Percentiles rank a stretch among this genome's conserved stretches.
phyloP scores from a whole-genome alignment of 2,113 vertebrate species.

The Phaethon lepturus region DNA sequence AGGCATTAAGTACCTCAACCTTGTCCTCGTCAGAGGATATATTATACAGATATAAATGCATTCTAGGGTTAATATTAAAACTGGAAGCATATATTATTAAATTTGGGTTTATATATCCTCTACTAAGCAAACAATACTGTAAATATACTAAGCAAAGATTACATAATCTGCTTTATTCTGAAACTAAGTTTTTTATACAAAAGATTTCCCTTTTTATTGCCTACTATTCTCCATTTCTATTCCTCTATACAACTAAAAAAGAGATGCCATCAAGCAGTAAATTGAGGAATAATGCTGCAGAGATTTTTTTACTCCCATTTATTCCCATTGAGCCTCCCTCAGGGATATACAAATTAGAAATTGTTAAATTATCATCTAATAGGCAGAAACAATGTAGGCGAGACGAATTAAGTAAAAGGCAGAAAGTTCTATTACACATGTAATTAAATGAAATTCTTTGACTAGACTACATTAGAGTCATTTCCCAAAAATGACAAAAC shows the following conservation, averaged over 20 bases:
- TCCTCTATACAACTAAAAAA: not conserved
- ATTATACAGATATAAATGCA: not conserved
- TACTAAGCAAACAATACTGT: not conserved
- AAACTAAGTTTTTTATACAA: not conserved
- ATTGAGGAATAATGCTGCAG: not conserved
- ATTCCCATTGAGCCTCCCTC: conserved; percentile 49
- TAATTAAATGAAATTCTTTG: conserved; percentile 55
- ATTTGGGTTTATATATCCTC: not conserved
- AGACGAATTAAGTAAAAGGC: conserved; percentile 66
- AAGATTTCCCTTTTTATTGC: not conserved
- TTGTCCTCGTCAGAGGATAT: too few relatives aligned
- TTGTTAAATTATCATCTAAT: conserved; percentile 77
- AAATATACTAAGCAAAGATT: not conserved
- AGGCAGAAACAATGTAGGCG: conserved; percentile 75
- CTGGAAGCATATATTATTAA: not conserved
- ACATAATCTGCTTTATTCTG: not conserved
- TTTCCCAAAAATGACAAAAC: conserved; percentile 38
- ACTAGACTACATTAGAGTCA: conserved; percentile 12
- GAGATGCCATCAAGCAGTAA: not conserved
- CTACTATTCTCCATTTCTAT: not conserved
- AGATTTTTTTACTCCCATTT: conserved; percentile 37
- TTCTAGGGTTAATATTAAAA: not conserved
- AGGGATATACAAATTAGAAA: conserved; percentile 52
- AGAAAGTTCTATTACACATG: conserved; percentile 53
- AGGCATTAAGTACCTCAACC: too few relatives aligned